These are phyloP conservation scores for Steromphala cineraria DNA, from an alignment of 2,888 invertebrate genomes.

Conservation along the genomic window DNA sequence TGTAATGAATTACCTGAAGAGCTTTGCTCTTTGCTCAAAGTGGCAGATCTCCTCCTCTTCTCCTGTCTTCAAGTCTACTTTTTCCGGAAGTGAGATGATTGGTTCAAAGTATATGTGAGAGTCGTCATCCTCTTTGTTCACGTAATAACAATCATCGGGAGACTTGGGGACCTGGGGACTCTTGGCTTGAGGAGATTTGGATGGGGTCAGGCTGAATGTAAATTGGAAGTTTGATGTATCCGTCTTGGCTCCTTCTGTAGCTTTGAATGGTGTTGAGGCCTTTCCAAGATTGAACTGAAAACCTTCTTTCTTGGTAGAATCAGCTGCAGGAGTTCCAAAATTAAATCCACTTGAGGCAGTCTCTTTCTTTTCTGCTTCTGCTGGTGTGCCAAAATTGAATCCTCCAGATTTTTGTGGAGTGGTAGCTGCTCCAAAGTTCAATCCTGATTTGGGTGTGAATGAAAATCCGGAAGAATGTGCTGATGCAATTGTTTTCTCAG, in stretches of 20 bases:
- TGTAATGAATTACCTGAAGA: constrained; percentile 78
- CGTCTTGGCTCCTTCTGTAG: background rate
- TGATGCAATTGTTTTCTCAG: background rate
- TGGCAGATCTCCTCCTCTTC: constrained; percentile 90
- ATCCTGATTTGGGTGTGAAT: no score
- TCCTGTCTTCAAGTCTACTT: constrained; percentile 83
- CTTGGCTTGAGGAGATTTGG: constrained; percentile 28
- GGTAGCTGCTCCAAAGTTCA: background rate
- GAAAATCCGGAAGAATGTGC: background rate
- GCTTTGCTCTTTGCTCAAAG: constrained; percentile 88
- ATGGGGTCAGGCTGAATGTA: constrained; percentile 50
- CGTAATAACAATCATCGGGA: constrained; percentile 63
- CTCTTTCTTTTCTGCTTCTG: background rate
- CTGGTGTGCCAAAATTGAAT: constrained; percentile 6
- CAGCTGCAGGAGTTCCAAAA: constrained; percentile 35
- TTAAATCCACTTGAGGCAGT: constrained; percentile 37
- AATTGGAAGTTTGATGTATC: constrained; percentile 52
- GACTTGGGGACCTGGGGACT: constrained; percentile 44
- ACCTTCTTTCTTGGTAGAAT: constrained; percentile 24
- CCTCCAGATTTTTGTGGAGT: constrained; percentile 4
- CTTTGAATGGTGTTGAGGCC: constrained; percentile 5
- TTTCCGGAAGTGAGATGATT: constrained; percentile 75
- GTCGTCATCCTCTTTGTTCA: constrained; percentile 83
- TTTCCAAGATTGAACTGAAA: constrained; percentile 26
- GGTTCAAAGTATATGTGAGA: constrained; percentile 83